Evolutionary conservation across 2,888 invertebrate species (phyloP).

Genomic region (Ochlodes sylvanus): DNA sequence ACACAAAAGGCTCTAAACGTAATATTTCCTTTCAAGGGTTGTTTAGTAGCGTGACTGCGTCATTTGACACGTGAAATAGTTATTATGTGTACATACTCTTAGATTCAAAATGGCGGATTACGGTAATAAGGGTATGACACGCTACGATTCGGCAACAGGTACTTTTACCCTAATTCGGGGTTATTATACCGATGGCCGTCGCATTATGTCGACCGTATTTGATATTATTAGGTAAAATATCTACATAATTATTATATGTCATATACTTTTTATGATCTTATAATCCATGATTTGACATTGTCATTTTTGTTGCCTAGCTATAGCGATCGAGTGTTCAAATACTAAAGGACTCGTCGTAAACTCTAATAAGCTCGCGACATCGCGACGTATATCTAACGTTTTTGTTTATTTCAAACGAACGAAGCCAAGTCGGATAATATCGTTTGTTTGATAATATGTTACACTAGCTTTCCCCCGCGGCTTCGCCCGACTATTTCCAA

Average conservation of each 20-base stretch:
- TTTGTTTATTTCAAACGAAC: too few species aligned
- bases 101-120: slow-evolving; percentile 46
- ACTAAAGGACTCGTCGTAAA: too few species aligned
- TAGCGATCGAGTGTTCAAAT: too few species aligned
- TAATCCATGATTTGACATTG: too few species aligned
- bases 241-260: neutral
- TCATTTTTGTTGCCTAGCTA: too few species aligned
- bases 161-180: slow-evolving; percentile 43
- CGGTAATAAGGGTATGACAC: slow-evolving; percentile 47
- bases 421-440: too few species aligned
- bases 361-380: too few species aligned
- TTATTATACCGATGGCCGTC: slow-evolving; percentile 18
- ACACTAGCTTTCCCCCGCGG: too few species aligned
- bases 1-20: slow-evolving; percentile 27
- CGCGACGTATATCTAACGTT: too few species aligned
- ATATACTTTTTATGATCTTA: neutral
- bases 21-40: slow-evolving; percentile 30
- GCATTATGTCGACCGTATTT: slow-evolving; percentile 14
- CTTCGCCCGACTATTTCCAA: too few species aligned
- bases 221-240: neutral
- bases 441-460: too few species aligned
- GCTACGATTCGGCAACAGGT: slow-evolving; percentile 52
- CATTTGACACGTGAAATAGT: slow-evolving; percentile 40
- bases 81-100: slow-evolving; percentile 42
- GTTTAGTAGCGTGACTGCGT: slow-evolving; percentile 29